Evolutionary conservation across 1,140 invertebrate genomes (phyloP).

Genomic region (Zaprionus davidi): DNA sequence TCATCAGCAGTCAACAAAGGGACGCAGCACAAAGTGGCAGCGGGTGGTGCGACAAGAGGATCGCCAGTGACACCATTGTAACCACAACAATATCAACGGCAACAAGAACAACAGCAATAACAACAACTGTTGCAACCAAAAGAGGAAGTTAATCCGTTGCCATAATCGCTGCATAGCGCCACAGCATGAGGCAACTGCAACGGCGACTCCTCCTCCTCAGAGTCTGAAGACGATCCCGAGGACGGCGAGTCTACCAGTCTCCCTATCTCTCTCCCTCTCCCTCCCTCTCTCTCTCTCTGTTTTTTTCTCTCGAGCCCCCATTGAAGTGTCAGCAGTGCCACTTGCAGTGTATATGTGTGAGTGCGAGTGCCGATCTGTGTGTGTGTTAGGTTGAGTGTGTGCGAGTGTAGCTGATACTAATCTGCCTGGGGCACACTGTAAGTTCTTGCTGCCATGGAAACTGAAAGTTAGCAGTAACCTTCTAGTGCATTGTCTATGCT

Average conservation of each 20-base stretch:
- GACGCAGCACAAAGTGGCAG: slow-evolving; percentile 50
- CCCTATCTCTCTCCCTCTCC: not conserved
- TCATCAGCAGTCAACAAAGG: slow-evolving; percentile 39
- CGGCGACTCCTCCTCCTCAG: slow-evolving; percentile 35
- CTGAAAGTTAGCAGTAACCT: slow-evolving; percentile 46
- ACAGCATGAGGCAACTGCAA: slow-evolving; percentile 73
- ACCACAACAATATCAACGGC: slow-evolving; percentile 36
- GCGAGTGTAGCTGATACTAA: slow-evolving; percentile 51
- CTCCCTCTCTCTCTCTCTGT: not conserved
- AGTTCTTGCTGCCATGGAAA: slow-evolving; percentile 41
- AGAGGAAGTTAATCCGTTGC: slow-evolving; percentile 78
- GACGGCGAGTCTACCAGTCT: slow-evolving; percentile 5
- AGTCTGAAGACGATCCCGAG: slow-evolving; percentile 1
- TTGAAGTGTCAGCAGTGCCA: slow-evolving; percentile 76
- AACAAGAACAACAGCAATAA: slow-evolving; percentile 15
- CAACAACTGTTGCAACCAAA: slow-evolving; percentile 31
- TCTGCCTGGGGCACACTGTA: slow-evolving; percentile 38
- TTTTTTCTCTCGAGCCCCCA: slow-evolving; percentile 49
- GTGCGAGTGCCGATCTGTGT: slow-evolving; percentile 14
- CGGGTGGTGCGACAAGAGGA: slow-evolving; percentile 49
- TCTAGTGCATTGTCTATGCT: slow-evolving; percentile 20
- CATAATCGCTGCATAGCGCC: slow-evolving; percentile 80
- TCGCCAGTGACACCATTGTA: slow-evolving; percentile 45
- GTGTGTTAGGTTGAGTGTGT: slow-evolving; percentile 10
- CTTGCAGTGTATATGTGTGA: slow-evolving; percentile 7